Evolutionary conservation across 2,797 vertebrate genomes (phyloP), one percentile per base, ranked within the genome.

Genomic region (Poeciliopsis infans): DNA sequence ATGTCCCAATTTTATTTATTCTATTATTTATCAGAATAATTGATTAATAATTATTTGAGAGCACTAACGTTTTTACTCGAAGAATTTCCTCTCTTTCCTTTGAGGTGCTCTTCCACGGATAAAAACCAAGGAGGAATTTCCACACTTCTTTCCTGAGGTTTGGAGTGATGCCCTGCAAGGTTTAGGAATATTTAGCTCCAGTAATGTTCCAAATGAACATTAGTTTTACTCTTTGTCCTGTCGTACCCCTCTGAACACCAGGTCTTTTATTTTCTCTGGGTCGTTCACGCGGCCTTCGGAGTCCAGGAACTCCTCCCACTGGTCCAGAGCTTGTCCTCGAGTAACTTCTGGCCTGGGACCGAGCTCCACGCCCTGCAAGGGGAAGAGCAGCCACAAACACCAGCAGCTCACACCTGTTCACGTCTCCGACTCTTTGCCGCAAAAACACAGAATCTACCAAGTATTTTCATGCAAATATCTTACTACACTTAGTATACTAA

Each of bases 71-170:
- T 92, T 97, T 98, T 78, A 83, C 79, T 15, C 93, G 92, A 47
- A 97, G 80, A 0, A 97, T 95, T n/a, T 95, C 93, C 80, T 97
- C 97, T 78, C 97, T 94, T 81, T 98, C 96, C 69, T 95, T 95
- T 0, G 80, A 23, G 0, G 96, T 97, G 87, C 96, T 97, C 83
- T 92, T 95, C 97, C 97, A 98, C 0, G 96, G 95, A 70, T 97
- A 97, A 85, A 98, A 97, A 0, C 97, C 96, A 68, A 98, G 88
- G 8, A 98, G 94, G 78, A 97, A 98, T 92, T 97, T 98, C 97
- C 97, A 98, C 0, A 95, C 94, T 51, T 98, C 97, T 0, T 96
- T 97, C 80, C 97, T 93, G 43, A 97, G 89, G 23, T 92, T 31
- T 0, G 96, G 95, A 43, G 78, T 83, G 87, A 97, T 90, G 3